Evolutionary conservation across 53 echinoderm and acorn worm species (phyloP), one percentile per base, ranked within the genome.

Genomic region (Crossaster papposus): DNA sequence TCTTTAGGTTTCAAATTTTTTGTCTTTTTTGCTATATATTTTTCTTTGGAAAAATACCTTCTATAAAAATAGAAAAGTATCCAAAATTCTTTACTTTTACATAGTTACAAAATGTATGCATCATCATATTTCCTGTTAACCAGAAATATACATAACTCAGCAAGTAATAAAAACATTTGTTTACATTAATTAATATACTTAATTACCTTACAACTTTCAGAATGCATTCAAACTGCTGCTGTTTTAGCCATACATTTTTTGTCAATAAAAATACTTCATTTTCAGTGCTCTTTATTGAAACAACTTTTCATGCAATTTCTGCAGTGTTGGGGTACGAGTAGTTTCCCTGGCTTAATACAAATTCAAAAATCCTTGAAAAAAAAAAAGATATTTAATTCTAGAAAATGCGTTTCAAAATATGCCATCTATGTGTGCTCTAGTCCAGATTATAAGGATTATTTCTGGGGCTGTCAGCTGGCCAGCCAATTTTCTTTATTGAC

Each of bases 1-100:
- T 20, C 15, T 17, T 29, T 74, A 3, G 22, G 35, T 74, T 74
- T 74, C n/a, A 12, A 74, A 3, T 17, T 74, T 74, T 74, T 74
- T 74, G 1, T 65, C 36, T 23, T 68, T 53, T 44, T 72, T 31
- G 23, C 17, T 84, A 4, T 84, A n/a, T 85, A 52, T 73, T 18
- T 83, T 44, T 44, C 44, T 34, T 70, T 85, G 30, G 37, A 87
- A 87, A 87, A 76, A 76, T 76, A 76, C 72, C 73, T 85, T 85
- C 36, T 77, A 30, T 36, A 87, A 62, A 87, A 87, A 87, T 62
- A 87, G 51, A 85, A 54, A 85, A 72, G 53, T 73, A 75, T 87
- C 87, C 87, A 87, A 87, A 87, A 87, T 87, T 87, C 87, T 87
- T 87, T 62, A 77, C 87, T 62, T 83, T 83, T 70, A 36, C 83